Evolutionary conservation across 2,888 invertebrate genomes (phyloP), one percentile per base, ranked within the genome.

Genomic region (Mactromeris polynyma): DNA sequence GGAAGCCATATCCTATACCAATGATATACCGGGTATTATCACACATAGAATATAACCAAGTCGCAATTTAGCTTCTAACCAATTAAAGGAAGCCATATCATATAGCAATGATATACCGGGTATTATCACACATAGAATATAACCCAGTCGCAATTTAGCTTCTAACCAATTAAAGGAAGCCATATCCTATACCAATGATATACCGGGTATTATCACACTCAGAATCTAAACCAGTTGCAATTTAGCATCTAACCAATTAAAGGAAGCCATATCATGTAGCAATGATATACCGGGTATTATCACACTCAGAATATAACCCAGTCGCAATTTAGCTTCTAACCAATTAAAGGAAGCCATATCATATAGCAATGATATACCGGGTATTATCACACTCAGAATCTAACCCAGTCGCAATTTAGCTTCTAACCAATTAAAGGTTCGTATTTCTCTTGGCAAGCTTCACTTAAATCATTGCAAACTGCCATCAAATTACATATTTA

Each of bases 391-490:
- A 26, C n/a, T n/a, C 58, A 64, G n/a, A 26, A 64, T 64, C n/a
- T 64, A n/a, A 64, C 58, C 58, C 9, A 26, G 58, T 64, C 26
- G 58, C 58, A 64, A 26, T 64, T 64, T 64, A 26, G 11, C 26
- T 64, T 64, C 58, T 64, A 64, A n/a, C 58, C 58, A 64, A 64
- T 64, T 64, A 26, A 64, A 9, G 9, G 58, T 64, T 64, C 58
- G 26, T 64, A 64, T 64, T 64, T 64, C 58, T 26, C n/a, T 64
- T 4, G 26, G 11, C n/a, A 19, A 26, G 58, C 2, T 26, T 26
- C 58, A 33, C 73, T 73, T 73, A 33, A 73, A 73, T 73, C 73
- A 73, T 73, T 73, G 33, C 73, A 73, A 11, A 26, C 2, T 33
- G 73, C 73, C 31, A 36, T 73, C 33, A 33, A 64, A 33, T 73